Base-by-base conservation (phyloP, 2,113 vertebrate genomes). In the Archocentrus centrarchus region DNA sequence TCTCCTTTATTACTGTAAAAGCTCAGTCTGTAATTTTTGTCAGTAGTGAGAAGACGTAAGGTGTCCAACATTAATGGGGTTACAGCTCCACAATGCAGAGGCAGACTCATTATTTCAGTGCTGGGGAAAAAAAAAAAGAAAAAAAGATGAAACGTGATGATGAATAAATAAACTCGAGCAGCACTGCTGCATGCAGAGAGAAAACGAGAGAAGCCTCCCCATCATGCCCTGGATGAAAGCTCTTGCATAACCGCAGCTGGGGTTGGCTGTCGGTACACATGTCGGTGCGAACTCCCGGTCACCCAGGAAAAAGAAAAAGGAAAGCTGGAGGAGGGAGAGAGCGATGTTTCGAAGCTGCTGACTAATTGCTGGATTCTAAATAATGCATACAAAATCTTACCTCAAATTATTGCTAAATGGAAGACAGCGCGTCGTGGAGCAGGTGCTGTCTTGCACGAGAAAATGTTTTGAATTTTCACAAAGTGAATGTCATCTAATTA, bases 171-270 rank as follows among this genome's bases (percentile, higher is more conserved):
- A 93, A 89, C 77, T 30, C 2, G 62, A 86, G 77, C 41, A 0
- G 32, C 4, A 59, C 59, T 57, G 86, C 59, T 81, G 80, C 81
- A 41, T 17, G 73, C 41, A 35, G 18, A 70, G 41, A 79, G 39
- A 44, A 50, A 61, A 14, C 1, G 18, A 59, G 30, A 61, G 81
- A 75, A 55, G 76, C 83, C 70, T 77, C 85, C 81, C 79, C 78
- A n/a, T 81, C 35, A 59, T 66, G 81, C 27, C 68, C 86, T 66
- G 70, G 85, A 87, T 86, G 77, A 55, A 81, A 75, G 85, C 1
- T 50, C 47, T 93, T 93, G n/a, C 77, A 61, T 92, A 93, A 94
- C 75, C 24, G 83, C 83, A 86, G 85, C 90, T 86, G 89, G 75
- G 75, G 64, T 55, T 79, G 73, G 73, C 84, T 57, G 81, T 59